A percentile compares a stretch with the other conserved stretches of the same genome.
Evolutionary conservation across 2,888 invertebrate species (phyloP).

Genomic region (Paralinhomoeus sp.): DNA sequence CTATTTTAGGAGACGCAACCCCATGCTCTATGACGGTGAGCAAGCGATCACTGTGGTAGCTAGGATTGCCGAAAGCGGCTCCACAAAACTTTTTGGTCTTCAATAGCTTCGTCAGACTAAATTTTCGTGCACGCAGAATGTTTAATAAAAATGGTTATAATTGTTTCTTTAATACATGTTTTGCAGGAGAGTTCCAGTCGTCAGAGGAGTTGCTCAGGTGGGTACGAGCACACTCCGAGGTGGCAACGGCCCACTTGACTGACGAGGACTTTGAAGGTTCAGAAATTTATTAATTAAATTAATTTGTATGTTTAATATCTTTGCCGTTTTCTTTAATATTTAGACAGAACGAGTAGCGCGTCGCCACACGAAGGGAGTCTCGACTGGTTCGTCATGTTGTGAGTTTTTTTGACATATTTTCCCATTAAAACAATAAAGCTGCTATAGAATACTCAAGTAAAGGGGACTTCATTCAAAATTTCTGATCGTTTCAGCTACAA

Average conservation of each 20-base stretch:
- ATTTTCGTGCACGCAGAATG: too few species aligned
- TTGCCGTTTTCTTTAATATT: too few species aligned
- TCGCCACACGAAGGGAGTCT: slow-evolving; percentile 21
- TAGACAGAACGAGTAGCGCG: slow-evolving; percentile 13
- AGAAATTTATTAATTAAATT: too few species aligned
- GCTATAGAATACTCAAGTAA: too few species aligned
- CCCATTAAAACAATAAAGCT: too few species aligned
- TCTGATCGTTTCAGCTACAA: slow-evolving; percentile 17
- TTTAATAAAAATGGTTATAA: too few species aligned
- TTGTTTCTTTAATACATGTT: too few species aligned
- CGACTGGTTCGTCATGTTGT: slow-evolving; percentile 26
- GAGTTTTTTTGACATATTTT: too few species aligned
- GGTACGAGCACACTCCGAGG: slow-evolving; percentile 23
- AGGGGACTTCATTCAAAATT: too few species aligned
- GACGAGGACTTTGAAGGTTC: slow-evolving; percentile 20
- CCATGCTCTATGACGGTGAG: slow-evolving; percentile 76
- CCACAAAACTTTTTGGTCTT: not conserved
- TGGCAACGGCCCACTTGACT: slow-evolving; percentile 18
- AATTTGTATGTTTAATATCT: too few species aligned
- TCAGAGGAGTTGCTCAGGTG: slow-evolving; percentile 20
- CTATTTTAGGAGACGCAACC: slow-evolving; percentile 84
- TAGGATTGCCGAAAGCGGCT: not conserved
- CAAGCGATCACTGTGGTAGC: not conserved
- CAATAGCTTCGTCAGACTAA: too few species aligned
- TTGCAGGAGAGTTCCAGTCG: slow-evolving; percentile 21